These are phyloP conservation scores for Kryptopterus vitreolus DNA, from an alignment of 2,797 vertebrate genomes.

Conservation along the genomic window DNA sequence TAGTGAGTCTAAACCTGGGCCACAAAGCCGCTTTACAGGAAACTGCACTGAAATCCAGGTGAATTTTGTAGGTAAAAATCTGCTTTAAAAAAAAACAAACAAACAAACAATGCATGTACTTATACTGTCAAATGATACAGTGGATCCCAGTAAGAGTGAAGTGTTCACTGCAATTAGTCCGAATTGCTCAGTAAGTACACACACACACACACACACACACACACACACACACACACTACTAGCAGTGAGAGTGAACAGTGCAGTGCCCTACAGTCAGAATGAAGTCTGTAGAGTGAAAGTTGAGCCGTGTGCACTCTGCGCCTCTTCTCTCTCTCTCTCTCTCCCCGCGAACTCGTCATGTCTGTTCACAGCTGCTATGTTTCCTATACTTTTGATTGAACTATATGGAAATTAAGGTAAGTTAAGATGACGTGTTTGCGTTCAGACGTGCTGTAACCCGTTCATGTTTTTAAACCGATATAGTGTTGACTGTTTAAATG, in stretches of 20 bases:
- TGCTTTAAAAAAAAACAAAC: too few relatives aligned
- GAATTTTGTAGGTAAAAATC: not conserved
- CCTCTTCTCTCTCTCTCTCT: too few relatives aligned
- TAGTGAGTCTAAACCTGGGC: not conserved
- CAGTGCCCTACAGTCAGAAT: not conserved
- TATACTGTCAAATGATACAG: not conserved
- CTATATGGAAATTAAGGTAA: constrained; percentile 36
- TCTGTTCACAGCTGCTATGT: constrained; percentile 7
- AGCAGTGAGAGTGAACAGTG: not conserved
- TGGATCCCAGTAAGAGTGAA: not conserved
- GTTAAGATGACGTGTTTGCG: not conserved
- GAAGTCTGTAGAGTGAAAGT: constrained; percentile 24
- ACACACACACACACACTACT: not conserved
- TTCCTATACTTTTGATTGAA: not conserved
- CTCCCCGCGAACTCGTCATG: constrained; percentile 22
- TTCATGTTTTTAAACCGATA: not conserved
- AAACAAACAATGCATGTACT: too few relatives aligned
- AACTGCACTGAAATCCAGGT: too few relatives aligned
- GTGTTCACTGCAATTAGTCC: not conserved
- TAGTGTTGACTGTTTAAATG: not conserved
- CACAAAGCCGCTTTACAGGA: too few relatives aligned
- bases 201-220: not conserved
- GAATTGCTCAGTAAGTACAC: not conserved
- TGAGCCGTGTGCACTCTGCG: constrained; percentile 29
- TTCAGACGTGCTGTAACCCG: not conserved